Evolutionary conservation across 53 echinoderm and acorn worm species (phyloP), one percentile per base, ranked within the genome.

Genomic region (Hippasteria phrygiana): DNA sequence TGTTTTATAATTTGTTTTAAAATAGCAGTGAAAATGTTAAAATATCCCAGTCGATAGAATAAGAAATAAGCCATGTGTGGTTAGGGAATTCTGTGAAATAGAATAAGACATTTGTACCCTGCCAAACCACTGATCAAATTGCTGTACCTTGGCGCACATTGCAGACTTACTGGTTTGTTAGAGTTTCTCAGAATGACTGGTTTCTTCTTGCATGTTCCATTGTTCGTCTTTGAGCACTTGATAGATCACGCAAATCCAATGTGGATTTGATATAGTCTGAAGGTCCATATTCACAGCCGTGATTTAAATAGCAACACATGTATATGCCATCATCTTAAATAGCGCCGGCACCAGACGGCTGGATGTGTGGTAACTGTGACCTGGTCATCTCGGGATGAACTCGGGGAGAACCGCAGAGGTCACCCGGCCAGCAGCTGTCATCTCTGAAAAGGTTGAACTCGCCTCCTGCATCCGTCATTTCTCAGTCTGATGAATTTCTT

Each of bases 401-500:
- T n/a, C n/a, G n/a, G n/a, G n/a, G n/a, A n/a, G n/a, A n/a, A n/a
- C n/a, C n/a, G n/a, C n/a, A n/a, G n/a, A n/a, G n/a, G n/a, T 66
- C 67, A 66, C 9, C 3, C n/a, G n/a, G n/a, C 6, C 67, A 66
- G 33, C 67, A 66, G 32, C 67, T 66, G 67, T 66, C 67, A 66
- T 36, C 18, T 33, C 18, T 66, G 67, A 66, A 66, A 66, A 12
- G 34, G 35, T 36, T 66, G 67, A 36, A 36, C 33, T 36, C 33
- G 6, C 36, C 32, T 3, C 35, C 13, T 47, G 47, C 47, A 8
- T 20, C 36, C 35, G 32, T 66, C 67, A 29, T 7, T 10, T 66
- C 8, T 4, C 67, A 33, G 36, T 35, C 67, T 11, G 67, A 66
- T 34, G 35, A 35, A 66, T 7, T 66, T 34, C 35, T 34, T 10